Percentiles rank a stretch among this genome's conserved stretches.
Conservation (phyloP, 1,140 invertebrate genomes). For the Oppia nitens region DNA sequence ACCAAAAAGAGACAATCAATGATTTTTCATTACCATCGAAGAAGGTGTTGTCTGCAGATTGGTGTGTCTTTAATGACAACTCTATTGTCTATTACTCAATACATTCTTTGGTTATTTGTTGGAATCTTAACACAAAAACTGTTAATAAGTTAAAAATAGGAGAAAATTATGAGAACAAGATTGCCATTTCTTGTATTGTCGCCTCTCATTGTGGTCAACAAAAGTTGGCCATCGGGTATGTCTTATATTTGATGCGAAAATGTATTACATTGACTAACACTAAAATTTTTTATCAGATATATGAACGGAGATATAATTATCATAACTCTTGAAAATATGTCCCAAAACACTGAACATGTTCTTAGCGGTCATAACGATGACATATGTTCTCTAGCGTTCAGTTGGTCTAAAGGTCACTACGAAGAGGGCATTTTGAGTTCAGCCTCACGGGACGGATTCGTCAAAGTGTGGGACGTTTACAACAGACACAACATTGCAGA, state of each 20-base stretch:
- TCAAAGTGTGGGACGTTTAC: not conserved
- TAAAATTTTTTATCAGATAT: not conserved
- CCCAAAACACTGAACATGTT: not conserved
- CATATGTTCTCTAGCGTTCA: not conserved
- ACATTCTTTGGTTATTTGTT: not conserved
- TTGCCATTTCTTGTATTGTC: not conserved
- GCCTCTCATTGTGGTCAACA: not conserved
- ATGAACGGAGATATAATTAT: not conserved
- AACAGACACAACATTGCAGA: not conserved
- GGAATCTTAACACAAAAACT: not conserved
- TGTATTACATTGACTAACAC: not conserved
- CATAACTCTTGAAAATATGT: not conserved
- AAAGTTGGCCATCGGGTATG: conserved; percentile 9
- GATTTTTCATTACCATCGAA: not conserved
- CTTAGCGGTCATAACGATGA: not conserved
- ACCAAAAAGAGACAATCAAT: not conserved
- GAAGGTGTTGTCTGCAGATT: conserved; percentile 8
- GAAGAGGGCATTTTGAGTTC: not conserved
- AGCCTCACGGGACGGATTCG: not conserved
- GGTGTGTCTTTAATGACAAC: not conserved
- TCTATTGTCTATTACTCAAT: conserved; percentile 5
- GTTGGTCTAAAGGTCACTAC: not conserved
- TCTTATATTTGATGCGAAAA: no score
- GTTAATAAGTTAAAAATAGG: not conserved
- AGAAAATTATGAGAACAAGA: not conserved